Percentiles rank a stretch among this genome's conserved stretches.
phyloP scores from a whole-genome alignment of 2,888 invertebrate genomes.

The Druceiella hillmani region DNA sequence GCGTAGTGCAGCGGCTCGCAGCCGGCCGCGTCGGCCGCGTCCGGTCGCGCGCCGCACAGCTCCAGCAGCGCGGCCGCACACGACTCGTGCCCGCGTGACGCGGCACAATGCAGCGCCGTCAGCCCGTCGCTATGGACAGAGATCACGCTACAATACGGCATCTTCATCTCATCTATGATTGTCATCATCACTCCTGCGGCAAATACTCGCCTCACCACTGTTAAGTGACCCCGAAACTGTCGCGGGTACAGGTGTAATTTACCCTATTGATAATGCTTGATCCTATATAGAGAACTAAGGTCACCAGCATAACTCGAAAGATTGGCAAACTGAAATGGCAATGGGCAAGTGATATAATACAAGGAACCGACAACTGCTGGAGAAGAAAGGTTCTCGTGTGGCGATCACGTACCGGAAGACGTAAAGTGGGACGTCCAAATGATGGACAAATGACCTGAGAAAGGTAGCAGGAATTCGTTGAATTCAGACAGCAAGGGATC shows the following conservation, averaged over 20 bases:
- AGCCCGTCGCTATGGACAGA: slow-evolving; percentile 73
- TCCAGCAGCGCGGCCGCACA: slow-evolving; percentile 85
- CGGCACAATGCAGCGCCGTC: slow-evolving; percentile 94
- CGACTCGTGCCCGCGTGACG: slow-evolving; percentile 91
- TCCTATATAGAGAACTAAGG: no score
- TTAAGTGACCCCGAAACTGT: not conserved
- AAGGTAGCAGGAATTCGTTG: no score
- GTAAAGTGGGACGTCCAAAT: no score
- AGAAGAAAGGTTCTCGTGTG: no score
- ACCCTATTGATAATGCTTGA: no score
- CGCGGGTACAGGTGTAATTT: not conserved
- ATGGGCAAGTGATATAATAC: no score
- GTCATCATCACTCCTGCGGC: not conserved
- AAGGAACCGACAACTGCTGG: no score
- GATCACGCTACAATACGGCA: not conserved
- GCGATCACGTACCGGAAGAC: no score
- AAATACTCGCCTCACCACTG: not conserved
- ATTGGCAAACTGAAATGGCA: no score
- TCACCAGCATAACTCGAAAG: no score
- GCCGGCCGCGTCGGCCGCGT: slow-evolving; percentile 88
- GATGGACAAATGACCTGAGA: no score
- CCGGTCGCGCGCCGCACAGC: slow-evolving; percentile 82
- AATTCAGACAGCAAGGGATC: no score
- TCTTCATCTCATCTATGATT: not conserved
- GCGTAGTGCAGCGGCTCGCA: slow-evolving; percentile 97